Conservation (phyloP, 2,113 vertebrate genomes). For the Phylloscopus whistleri region DNA sequence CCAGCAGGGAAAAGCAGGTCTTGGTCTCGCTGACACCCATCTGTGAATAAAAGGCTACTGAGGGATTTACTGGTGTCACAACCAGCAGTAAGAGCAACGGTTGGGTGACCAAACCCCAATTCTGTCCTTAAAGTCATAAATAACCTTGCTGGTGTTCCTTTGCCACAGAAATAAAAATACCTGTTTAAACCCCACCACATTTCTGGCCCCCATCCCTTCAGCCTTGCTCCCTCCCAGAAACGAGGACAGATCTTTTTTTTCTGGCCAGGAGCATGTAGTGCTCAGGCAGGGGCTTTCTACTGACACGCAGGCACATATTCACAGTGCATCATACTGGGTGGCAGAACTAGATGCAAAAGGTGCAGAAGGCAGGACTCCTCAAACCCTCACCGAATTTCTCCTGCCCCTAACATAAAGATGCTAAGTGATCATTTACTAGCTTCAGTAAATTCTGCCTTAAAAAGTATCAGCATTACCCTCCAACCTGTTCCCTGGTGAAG, state of each 20-base stretch:
- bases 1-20: background rate
- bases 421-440: background rate
- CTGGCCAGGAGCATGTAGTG: rapidly evolving
- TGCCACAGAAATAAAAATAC: rapidly evolving
- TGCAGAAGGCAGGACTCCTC: background rate
- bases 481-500: background rate
- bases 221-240: background rate
- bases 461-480: background rate
- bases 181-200: background rate
- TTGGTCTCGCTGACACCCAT: background rate
- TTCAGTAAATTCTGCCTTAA: background rate
- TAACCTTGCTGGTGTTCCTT: background rate
- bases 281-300: background rate
- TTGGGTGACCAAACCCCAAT: background rate
- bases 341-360: background rate
- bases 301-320: rapidly evolving
- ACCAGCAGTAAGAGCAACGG: background rate
- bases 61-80: background rate
- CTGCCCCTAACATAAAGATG: background rate
- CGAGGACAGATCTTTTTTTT: background rate
- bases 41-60: rapidly evolving
- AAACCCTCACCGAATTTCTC: background rate
- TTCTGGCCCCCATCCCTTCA: background rate
- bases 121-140: background rate
- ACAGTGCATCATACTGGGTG: rapidly evolving